Evolutionary conservation across 1,140 invertebrate species (phyloP), one percentile per base, ranked within the genome.

Genomic region (Drosophila repletoides): DNA sequence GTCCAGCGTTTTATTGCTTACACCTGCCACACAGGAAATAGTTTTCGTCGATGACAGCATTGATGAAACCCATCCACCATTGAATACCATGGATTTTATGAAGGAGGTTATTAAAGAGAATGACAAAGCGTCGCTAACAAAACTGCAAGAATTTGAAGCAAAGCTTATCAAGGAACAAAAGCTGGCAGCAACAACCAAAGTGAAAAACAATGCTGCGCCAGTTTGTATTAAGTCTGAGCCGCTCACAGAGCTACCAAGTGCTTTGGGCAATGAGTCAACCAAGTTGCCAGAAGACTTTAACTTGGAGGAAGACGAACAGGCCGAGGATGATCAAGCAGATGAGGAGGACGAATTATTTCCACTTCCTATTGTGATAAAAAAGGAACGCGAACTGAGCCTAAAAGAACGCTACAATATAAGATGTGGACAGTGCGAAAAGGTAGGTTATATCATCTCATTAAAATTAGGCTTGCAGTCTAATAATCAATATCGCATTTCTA

Each of bases 381-480:
- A 55, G 1, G 63, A 88, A 46, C 36, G 26, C 0, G 14, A 74
- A 21, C 17, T 49, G 41, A 55, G 45, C 2, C 1, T 70, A 0
- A 83, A 87, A 36, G 63, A 89, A 21, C 60, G 43, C 4, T 80
- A 66, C 17, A 74, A 81, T 9, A 75, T 89, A 2, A 46, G 70
- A 0, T 89, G 88, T 28, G 43, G 15, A 1, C 72, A 88, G 14
- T 89, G 88, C 19, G 61, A 88, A 72, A 81, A 80, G 72, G 88
- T 84, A 26, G 15, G 14, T 41, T 12, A 26, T n/a, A n/a, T n/a
- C n/a, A n/a, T 7, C 1, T n/a, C n/a, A 12, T 10, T 38, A 2
- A 41, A 21, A 12, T 12, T 24, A 0, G 5, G n/a, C n/a, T n/a
- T n/a, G n/a, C n/a, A n/a, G n/a, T n/a, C n/a, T n/a, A n/a, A n/a